Evolutionary conservation across 37 sponge, comb jelly and placozoan genomes (phyloP), one percentile per base, ranked within the genome.

Genomic region (Dysidea cf. avara): DNA sequence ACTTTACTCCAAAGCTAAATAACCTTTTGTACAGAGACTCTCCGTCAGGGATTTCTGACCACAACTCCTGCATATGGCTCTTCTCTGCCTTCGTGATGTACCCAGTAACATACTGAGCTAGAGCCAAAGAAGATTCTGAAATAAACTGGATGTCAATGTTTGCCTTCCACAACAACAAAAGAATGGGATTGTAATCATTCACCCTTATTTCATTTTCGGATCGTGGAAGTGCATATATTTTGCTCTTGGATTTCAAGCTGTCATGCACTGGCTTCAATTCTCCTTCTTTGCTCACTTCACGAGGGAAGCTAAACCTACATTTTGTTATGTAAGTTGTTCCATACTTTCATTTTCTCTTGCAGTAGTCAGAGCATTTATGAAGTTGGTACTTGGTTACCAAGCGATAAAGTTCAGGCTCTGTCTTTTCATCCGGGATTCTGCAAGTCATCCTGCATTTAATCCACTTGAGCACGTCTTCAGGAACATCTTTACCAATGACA

Each of bases 361-460:
- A 76, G 49, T 68, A 76, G n/a, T n/a, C n/a, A n/a, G n/a, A n/a
- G n/a, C n/a, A n/a, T n/a, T n/a, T n/a, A n/a, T n/a, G n/a, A n/a
- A 22, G 30, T 61, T 73, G 75, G 40, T 66, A 74, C 70, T 26
- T 68, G 0, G 79, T 78, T 34, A 86, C 81, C 54, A 86, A 38
- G 34, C 13, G 9, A 49, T 86, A 63, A 70, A 86, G 54, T 37
- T 79, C 74, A 53, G 87, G 87, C 60, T 74, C 53, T n/a, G 26
- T 32, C 24, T 56, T 43, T 36, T 36, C 37, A 16, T 86, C 78
- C 31, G 87, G 87, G 24, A 86, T 74, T 20, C 66, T 51, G 40
- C 87, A 80, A 26, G 80, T 74, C 46, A 86, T 79, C 50, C 87
- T 72, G 33, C 74, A 69, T 34, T 77, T 55, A 48, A 78, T 74